phyloP scores from a whole-genome alignment of 1,140 invertebrate genomes.

The Sinella curviseta region DNA sequence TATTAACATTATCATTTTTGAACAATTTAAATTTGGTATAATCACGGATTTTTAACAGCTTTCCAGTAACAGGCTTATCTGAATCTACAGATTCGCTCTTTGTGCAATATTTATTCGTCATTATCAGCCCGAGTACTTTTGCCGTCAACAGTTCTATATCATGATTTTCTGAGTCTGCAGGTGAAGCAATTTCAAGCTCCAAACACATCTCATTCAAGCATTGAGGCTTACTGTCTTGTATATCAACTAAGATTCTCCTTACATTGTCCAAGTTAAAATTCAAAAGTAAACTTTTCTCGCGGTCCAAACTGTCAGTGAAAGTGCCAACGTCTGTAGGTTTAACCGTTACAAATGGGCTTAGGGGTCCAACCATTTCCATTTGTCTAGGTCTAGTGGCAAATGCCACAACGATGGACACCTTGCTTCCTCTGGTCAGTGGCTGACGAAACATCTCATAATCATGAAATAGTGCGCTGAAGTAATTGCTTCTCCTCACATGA shows the following conservation, averaged over 20 bases:
- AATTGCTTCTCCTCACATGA: neutral
- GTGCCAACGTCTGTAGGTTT: neutral
- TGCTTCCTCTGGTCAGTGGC: neutral
- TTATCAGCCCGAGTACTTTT: no score
- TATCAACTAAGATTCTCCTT: neutral
- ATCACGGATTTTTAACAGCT: neutral
- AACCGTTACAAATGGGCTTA: neutral
- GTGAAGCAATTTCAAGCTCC: neutral
- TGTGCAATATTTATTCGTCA: no score
- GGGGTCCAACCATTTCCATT: no score
- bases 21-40: neutral
- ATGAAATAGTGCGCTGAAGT: neutral
- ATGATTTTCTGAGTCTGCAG: neutral
- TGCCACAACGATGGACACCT: neutral
- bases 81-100: neutral
- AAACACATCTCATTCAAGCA: neutral
- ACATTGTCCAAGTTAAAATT: neutral
- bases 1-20: neutral
- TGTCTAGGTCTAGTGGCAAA: neutral
- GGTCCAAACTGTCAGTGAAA: neutral
- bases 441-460: neutral
- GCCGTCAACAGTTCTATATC: neutral
- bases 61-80: neutral
- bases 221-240: neutral
- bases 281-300: neutral